phyloP scores from a whole-genome alignment of 2,113 vertebrate genomes.

The Nasalis larvatus region DNA sequence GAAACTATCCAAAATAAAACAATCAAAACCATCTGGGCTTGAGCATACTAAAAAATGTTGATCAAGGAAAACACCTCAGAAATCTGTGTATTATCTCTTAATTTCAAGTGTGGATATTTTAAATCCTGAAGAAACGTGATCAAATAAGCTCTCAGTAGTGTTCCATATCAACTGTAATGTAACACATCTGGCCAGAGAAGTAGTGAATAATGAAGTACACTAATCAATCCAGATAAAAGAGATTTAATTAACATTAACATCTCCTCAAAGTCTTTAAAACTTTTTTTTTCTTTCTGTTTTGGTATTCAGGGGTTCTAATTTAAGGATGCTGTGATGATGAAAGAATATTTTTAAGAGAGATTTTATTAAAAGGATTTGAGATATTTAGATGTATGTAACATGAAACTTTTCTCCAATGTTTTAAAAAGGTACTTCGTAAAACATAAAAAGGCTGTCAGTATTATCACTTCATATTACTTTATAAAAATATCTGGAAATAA shows the following conservation, averaged over 20 bases:
- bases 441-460: neutral
- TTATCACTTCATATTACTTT: neutral
- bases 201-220: conserved; percentile 64
- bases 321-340: conserved; percentile 42
- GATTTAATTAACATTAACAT: conserved; percentile 71
- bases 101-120: conserved; percentile 66
- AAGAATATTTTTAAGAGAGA: conserved; percentile 33
- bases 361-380: conserved; percentile 52
- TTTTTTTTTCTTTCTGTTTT: conserved; percentile 41
- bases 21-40: conserved; percentile 34
- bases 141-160: conserved; percentile 50
- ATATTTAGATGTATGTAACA: neutral
- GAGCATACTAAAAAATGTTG: neutral
- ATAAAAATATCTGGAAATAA: neutral
- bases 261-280: conserved; percentile 36
- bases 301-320: conserved; percentile 56
- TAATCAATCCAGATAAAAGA: conserved; percentile 70
- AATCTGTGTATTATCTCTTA: conserved; percentile 47
- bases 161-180: conserved; percentile 62
- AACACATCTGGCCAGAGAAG: conserved; percentile 67
- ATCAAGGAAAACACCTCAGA: conserved; percentile 23
- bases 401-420: neutral
- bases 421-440: neutral
- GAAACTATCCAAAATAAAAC: conserved; percentile 29
- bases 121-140: conserved; percentile 66